A percentile compares a stretch with the other conserved stretches of the same genome.
These are phyloP conservation scores for Delichon dasypus DNA, from an alignment of 2,797 vertebrate species.

Conservation along the genomic window DNA sequence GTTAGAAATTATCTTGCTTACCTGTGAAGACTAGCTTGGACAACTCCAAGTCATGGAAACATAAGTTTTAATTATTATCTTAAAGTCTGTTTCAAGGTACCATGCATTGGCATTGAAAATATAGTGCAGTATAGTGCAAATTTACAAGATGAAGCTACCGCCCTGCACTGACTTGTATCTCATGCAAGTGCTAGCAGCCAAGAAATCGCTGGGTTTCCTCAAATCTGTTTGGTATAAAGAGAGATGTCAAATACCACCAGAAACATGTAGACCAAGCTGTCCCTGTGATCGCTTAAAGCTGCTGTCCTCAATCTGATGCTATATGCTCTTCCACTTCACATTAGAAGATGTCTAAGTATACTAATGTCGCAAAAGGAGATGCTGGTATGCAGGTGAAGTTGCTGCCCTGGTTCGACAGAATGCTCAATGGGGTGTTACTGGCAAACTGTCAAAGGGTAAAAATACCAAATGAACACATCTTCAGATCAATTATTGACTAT, in stretches of 20 bases:
- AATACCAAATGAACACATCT: neutral
- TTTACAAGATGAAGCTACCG: neutral
- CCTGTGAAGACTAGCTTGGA: neutral
- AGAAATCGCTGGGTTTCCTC: neutral
- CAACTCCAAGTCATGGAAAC: neutral
- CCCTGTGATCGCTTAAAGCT: neutral
- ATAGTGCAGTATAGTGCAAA: neutral
- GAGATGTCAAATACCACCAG: neutral
- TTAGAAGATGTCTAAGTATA: neutral
- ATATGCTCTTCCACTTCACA: neutral
- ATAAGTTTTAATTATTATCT: neutral
- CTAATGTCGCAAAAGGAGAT: neutral
- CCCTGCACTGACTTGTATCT: neutral
- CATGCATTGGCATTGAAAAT: neutral
- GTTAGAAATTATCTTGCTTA: neutral
- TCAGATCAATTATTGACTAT: neutral
- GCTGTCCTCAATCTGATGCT: neutral
- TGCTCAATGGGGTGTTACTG: neutral
- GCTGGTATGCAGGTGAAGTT: neutral
- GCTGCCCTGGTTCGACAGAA: neutral
- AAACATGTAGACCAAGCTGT: neutral
- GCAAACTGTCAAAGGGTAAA: neutral
- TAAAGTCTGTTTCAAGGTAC: neutral
- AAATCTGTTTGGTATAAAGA: neutral
- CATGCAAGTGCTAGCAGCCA: rapidly evolving